These are phyloP conservation scores for Proctacanthus coquilletti DNA, from an alignment of 1,140 invertebrate species.

Conservation along the genomic window DNA sequence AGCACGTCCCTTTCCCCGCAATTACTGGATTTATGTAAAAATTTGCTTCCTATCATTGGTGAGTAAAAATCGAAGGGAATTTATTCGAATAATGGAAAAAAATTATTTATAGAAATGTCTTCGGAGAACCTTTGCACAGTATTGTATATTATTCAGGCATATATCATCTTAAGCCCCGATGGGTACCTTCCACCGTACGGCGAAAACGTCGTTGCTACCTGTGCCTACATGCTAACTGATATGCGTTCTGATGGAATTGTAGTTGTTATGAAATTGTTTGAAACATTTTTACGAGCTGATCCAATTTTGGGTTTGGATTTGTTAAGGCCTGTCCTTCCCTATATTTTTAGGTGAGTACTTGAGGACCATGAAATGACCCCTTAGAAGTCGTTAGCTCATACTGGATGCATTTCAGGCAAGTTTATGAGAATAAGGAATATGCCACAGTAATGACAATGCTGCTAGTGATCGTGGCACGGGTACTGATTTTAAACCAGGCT, in stretches of 20 bases:
- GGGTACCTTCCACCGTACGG: slow-evolving; percentile 62
- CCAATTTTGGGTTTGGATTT: slow-evolving; percentile 45
- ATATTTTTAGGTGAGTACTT: slow-evolving; percentile 45
- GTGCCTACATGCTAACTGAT: slow-evolving; percentile 58
- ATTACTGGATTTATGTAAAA: slow-evolving; percentile 56
- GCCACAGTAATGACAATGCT: slow-evolving; percentile 60
- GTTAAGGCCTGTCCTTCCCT: slow-evolving; percentile 46
- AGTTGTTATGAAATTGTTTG: slow-evolving; percentile 54
- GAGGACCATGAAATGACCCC: background rate
- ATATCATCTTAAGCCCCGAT: slow-evolving; percentile 65
- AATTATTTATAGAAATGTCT: slow-evolving; percentile 47
- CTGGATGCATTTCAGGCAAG: slow-evolving; percentile 33
- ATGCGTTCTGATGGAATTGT: slow-evolving; percentile 63
- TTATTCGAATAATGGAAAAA: slow-evolving; percentile 4
- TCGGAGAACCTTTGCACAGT: slow-evolving; percentile 64
- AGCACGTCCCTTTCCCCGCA: slow-evolving; percentile 40
- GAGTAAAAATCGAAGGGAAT: slow-evolving; percentile 13
- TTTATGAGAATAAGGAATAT: slow-evolving; percentile 48
- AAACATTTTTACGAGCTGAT: slow-evolving; percentile 48
- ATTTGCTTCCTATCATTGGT: slow-evolving; percentile 66
- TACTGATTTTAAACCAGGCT: slow-evolving; percentile 57
- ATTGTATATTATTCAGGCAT: slow-evolving; percentile 66
- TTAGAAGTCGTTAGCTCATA: slow-evolving; percentile 1
- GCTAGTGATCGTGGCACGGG: slow-evolving; percentile 57
- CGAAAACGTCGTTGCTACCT: slow-evolving; percentile 43